These are phyloP conservation scores for Gibbula magus DNA, from an alignment of 2,888 invertebrate genomes.

Conservation along the genomic window DNA sequence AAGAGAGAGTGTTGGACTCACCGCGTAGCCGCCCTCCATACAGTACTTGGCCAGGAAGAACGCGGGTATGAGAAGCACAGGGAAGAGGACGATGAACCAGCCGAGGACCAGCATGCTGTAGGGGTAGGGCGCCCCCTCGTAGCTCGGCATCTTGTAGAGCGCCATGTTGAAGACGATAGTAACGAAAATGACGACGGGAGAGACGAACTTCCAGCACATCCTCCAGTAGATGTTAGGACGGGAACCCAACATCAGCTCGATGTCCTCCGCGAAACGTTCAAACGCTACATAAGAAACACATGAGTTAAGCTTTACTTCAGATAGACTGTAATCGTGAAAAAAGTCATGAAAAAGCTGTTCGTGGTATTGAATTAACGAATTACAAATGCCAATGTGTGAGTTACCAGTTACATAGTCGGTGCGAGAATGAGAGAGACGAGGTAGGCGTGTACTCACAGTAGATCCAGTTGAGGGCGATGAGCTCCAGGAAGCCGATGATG, in stretches of 20 bases:
- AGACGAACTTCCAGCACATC: conserved; percentile 69
- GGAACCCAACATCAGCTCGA: conserved; percentile 71
- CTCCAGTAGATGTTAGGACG: conserved; percentile 71
- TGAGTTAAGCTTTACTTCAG: not conserved
- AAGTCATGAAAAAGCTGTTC: not conserved
- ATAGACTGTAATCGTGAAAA: not conserved
- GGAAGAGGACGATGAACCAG: conserved; percentile 16
- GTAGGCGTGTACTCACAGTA: conserved; percentile 64
- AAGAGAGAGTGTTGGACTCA: conserved; percentile 45
- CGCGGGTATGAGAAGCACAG: conserved; percentile 47
- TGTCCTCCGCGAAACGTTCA: conserved; percentile 69
- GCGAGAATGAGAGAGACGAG: no score
- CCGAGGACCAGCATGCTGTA: conserved; percentile 23
- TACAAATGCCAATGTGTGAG: no score
- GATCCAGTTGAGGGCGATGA: conserved; percentile 70
- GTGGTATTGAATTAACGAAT: no score
- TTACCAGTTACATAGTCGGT: no score
- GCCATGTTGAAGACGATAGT: conserved; percentile 66
- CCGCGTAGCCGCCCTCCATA: conserved; percentile 66
- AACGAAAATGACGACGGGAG: conserved; percentile 55
- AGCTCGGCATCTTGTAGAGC: conserved; percentile 66
- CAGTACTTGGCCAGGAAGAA: conserved; percentile 70
- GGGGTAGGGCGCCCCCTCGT: conserved; percentile 63
- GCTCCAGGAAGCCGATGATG: conserved; percentile 71
- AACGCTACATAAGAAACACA: conserved; percentile 57